These are phyloP conservation scores for Pachypeltis micranthus DNA, from an alignment of 1,140 invertebrate genomes.

Conservation along the genomic window DNA sequence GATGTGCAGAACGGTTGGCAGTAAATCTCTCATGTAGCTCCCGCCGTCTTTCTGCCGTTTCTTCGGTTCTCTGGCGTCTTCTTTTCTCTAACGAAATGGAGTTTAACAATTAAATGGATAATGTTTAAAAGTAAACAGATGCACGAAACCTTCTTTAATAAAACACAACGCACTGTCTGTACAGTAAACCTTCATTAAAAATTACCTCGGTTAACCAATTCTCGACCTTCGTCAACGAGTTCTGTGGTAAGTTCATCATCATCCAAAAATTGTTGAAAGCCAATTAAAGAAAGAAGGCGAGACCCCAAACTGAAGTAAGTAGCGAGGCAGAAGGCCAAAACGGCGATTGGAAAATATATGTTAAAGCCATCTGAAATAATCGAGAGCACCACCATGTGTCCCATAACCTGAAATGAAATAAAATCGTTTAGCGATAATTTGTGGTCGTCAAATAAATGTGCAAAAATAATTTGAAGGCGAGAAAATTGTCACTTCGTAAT, in stretches of 20 bases:
- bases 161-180: no score
- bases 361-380: conserved; percentile 98
- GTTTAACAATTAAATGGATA: conserved; percentile 10
- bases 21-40: conserved; percentile 55
- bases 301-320: conserved; percentile 94
- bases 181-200: no score
- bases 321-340: conserved; percentile 83
- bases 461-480: no score
- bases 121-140: no score
- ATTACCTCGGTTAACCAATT: conserved; percentile 72
- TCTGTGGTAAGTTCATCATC: conserved; percentile 89
- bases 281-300: conserved; percentile 71
- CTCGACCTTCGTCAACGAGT: conserved; percentile 82
- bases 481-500: no score
- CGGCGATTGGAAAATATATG: conserved; percentile 96
- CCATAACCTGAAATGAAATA: conserved; percentile 96
- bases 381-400: conserved; percentile 96
- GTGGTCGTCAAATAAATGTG: no score
- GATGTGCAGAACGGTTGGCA: conserved; percentile 35
- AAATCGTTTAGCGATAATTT: no score
- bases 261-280: conserved; percentile 90
- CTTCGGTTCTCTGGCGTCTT: conserved; percentile 64
- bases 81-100: conserved; percentile 52
- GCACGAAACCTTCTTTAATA: no score
- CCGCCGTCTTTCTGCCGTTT: conserved; percentile 55